phyloP scores from a whole-genome alignment of 2,888 invertebrate species.

The Drosophila conformis region DNA sequence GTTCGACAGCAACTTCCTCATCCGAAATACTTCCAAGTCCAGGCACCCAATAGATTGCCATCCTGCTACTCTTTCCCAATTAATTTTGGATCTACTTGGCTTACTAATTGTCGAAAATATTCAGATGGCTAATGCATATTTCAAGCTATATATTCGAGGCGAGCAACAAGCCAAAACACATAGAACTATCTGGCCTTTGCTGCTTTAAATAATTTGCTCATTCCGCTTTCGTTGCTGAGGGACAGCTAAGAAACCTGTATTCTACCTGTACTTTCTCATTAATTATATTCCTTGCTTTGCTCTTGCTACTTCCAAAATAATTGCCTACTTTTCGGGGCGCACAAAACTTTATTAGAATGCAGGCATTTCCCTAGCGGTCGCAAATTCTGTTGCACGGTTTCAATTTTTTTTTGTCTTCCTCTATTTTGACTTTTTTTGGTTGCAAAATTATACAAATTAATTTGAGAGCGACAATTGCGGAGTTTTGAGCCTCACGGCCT shows the following conservation, averaged over 20 bases:
- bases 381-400: slow-evolving; percentile 30
- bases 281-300: slow-evolving; percentile 14
- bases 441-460: slow-evolving; percentile 76
- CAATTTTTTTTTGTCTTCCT: slow-evolving; percentile 3
- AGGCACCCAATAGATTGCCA: neutral
- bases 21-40: neutral
- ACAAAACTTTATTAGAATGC: slow-evolving; percentile 65
- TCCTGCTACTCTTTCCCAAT: neutral
- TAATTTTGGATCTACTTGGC: neutral
- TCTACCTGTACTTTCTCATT: slow-evolving; percentile 35
- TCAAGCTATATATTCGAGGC: neutral
- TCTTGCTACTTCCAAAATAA: slow-evolving; percentile 57
- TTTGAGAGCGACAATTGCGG: slow-evolving; percentile 78
- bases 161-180: neutral
- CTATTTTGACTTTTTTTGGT: slow-evolving; percentile 14
- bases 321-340: slow-evolving; percentile 64
- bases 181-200: neutral
- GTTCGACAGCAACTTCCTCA: neutral
- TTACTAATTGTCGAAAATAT: neutral
- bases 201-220: slow-evolving; percentile 7
- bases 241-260: neutral
- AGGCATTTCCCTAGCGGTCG: slow-evolving; percentile 49
- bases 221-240: neutral
- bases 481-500: slow-evolving; percentile 33
- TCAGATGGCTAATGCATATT: neutral